Base-by-base conservation (phyloP, 1,140 invertebrate genomes). In the Vanessa tameamea region DNA sequence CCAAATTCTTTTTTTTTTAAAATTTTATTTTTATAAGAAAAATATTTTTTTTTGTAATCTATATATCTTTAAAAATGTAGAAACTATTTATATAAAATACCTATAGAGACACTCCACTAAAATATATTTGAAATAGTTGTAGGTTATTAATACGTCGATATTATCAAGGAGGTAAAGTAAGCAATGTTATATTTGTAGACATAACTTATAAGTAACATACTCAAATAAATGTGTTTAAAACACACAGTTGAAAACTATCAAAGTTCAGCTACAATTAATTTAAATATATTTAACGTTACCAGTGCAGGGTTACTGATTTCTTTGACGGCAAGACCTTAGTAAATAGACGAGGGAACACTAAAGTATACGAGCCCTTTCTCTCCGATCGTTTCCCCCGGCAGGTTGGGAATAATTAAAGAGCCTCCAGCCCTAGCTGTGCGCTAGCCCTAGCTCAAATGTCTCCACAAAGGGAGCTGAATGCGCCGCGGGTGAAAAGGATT, bases 321-420 rank as follows among this genome's bases (percentile, higher is more conserved):
- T 73, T 76, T 76, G 31, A 70, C 66, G 65, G 73, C 63, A 63
- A 43, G 37, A 59, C 72, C 64, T 78, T 72, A 69, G 72, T 77
- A 80, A 76, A 78, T 71, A 79, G 64, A 50, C 64, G 72, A 72
- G 78, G 78, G 64, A 73, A 61, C 66, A 55, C 51, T 51, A 50
- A 53, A 71, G 59, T 57, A 63, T 69, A 53, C 48, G 66, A 26
- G 57, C 70, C 73, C 75, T 78, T 78, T 78, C 67, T 72, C 71
- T 70, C 23, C 73, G 59, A 74, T 71, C 78, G 69, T 82, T 66
- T 76, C 77, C 79, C 81, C 76, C 72, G 69, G 73, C 72, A 77
- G 77, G 83, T 78, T 74, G 79, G 78, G 75, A 85, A 87, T 89
- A 88, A 89, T 88, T 88, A 85, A 87, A 88, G 81, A 81, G 81